Conservation (phyloP, 2,888 invertebrate species). For the Tridacna gigas region DNA sequence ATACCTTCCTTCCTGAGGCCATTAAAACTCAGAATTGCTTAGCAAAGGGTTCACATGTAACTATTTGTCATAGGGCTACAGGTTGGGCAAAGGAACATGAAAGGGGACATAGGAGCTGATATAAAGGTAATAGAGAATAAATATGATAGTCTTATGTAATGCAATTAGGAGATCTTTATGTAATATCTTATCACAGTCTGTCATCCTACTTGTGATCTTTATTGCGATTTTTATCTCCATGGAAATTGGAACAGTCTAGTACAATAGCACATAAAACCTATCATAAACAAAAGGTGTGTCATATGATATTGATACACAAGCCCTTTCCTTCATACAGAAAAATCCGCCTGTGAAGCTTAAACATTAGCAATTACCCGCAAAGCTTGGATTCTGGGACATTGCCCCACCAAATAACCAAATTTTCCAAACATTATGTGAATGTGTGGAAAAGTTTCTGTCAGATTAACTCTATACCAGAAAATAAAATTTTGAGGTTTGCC, state of each 20-base stretch:
- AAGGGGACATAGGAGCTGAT: background rate
- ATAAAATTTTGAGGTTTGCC: too few relatives aligned
- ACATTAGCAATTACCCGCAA: too few relatives aligned
- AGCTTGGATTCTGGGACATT: too few relatives aligned
- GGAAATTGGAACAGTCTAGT: background rate
- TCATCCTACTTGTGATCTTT: background rate
- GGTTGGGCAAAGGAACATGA: background rate
- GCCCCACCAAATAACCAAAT: too few relatives aligned
- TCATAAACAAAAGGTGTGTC: background rate
- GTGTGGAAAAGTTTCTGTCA: too few relatives aligned
- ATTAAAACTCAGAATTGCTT: background rate
- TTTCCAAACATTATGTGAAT: too few relatives aligned
- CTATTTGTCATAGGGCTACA: background rate
- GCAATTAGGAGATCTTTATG: slow-evolving; percentile 1
- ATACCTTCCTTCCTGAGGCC: background rate
- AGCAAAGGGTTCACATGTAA: too few relatives aligned
- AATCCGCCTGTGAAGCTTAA: background rate
- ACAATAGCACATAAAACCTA: background rate
- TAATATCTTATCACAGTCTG: slow-evolving; percentile 12
- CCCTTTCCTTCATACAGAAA: background rate
- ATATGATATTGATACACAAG: background rate
- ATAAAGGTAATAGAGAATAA: background rate
- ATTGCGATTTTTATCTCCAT: background rate
- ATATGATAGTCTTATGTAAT: slow-evolving; percentile 13
- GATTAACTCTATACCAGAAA: too few relatives aligned